Percentiles rank a stretch among this genome's conserved stretches.
Conservation (phyloP, 2,113 vertebrate genomes). For the Pseudois nayaur region DNA sequence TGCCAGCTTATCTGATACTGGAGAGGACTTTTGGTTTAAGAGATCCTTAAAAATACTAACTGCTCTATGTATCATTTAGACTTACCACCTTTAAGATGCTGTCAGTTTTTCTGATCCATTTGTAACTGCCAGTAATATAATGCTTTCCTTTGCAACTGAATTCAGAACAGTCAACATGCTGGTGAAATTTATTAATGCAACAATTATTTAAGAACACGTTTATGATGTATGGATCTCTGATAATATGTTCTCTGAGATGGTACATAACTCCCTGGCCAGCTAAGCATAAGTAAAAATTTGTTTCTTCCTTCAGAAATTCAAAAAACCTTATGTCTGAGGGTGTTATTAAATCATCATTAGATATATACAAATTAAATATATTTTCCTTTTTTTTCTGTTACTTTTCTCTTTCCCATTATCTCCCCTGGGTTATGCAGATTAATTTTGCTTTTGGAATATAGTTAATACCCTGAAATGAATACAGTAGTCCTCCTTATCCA, state of each 20-base stretch:
- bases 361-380: not conserved
- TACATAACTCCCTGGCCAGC: not conserved
- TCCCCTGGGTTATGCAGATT: not conserved
- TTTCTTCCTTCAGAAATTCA: not conserved
- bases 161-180: not conserved
- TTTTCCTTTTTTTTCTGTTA: not conserved
- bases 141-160: not conserved
- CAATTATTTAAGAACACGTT: not conserved
- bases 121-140: not conserved
- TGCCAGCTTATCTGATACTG: constrained; percentile 6
- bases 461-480: not conserved
- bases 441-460: not conserved
- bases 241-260: not conserved
- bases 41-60: constrained; percentile 40
- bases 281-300: not conserved
- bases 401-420: not conserved
- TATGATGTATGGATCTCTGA: not conserved
- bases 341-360: not conserved
- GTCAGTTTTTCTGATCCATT: not conserved
- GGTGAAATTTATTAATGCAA: not conserved
- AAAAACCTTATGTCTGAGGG: not conserved
- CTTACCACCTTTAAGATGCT: not conserved
- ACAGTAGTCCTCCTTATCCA: not conserved
- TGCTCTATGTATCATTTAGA: not conserved
- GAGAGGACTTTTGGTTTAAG: not conserved